Base-by-base conservation (phyloP, 2,797 vertebrate genomes). In the Acrocephalus scirpaceus region DNA sequence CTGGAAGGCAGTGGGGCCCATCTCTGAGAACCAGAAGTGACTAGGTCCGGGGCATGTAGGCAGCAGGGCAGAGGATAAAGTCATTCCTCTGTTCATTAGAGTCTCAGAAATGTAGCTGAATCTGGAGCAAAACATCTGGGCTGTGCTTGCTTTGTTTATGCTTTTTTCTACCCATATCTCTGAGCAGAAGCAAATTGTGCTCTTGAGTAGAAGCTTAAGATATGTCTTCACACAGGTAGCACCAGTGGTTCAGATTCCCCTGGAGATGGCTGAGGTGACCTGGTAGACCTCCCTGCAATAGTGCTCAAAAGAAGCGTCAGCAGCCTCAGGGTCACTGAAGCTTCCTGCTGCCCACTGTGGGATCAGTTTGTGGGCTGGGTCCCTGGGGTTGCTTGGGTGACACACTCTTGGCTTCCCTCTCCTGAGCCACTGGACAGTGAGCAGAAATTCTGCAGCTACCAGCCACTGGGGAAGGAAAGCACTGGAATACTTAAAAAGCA, bases 401-500 rank as follows among this genome's bases (percentile, higher is more conserved):
- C 3, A 3, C 0, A 0, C 13, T 86, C 61, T 12, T 53, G 58
- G 18, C 16, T 86, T 91, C 48, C 27, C 53, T 81, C 16, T 78
- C 51, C 71, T 56, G 6, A 72, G 47, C 57, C 71, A 32, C 74
- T 10, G 40, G 75, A 88, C 75, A 73, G 34, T 32, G 82, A 83
- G 58, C 75, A 76, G 92, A 75, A 90, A 76, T 81, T 78, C 82
- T 5, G 8, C 73, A 85, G 75, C 51, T 85, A 53, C 48, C 47
- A 82, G 51, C 77, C 73, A 42, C 67, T 0, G 0, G 58, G 40
- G 62, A 93, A 67, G 57, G 67, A 88, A 88, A 71, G 57, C 71
- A 64, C 50, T 84, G 84, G 88, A 82, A 72, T 90, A 65, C 93
- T 90, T 90, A 90, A 92, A 95, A 96, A 88, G 62, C 87, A 90